These are phyloP conservation scores for Montipora capitata DNA, from an alignment of 92 coral and sea anemone genomes.

Conservation along the genomic window DNA sequence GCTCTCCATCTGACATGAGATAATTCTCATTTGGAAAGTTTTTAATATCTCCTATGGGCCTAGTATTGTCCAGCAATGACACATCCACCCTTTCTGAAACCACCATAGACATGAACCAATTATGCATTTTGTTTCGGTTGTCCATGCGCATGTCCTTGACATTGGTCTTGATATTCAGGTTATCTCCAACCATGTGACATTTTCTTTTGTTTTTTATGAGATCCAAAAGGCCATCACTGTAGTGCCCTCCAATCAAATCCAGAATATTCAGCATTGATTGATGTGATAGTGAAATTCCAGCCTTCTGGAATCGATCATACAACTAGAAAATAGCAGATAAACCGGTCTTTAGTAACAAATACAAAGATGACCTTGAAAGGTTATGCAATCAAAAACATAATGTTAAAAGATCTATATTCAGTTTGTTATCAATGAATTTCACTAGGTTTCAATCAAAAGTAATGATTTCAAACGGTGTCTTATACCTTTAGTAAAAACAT, in stretches of 20 bases:
- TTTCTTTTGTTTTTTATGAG: constrained; percentile 26
- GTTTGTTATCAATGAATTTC: neutral
- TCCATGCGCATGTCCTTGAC: constrained; percentile 14
- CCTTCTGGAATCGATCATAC: constrained; percentile 35
- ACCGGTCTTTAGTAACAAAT: neutral
- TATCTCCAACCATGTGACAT: constrained; percentile 54
- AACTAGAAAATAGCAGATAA: constrained; percentile 1
- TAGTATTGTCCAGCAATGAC: no score
- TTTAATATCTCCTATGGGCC: no score
- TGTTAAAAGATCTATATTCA: neutral
- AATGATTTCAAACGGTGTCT: neutral
- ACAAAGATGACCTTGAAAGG: neutral
- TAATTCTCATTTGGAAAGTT: constrained; percentile 9
- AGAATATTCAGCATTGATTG: constrained; percentile 32
- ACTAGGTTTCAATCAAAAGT: neutral
- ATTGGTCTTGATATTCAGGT: constrained; percentile 15
- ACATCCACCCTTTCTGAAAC: no score
- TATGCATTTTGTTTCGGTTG: no score
- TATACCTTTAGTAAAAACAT: neutral
- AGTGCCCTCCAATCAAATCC: constrained; percentile 60
- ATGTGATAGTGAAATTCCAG: constrained; percentile 44
- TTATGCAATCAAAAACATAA: neutral
- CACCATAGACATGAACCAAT: no score
- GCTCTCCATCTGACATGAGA: neutral
- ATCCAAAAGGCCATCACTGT: constrained; percentile 31